Base-by-base conservation (phyloP, 2,888 invertebrate genomes). In the Watsonalla cultraria region DNA sequence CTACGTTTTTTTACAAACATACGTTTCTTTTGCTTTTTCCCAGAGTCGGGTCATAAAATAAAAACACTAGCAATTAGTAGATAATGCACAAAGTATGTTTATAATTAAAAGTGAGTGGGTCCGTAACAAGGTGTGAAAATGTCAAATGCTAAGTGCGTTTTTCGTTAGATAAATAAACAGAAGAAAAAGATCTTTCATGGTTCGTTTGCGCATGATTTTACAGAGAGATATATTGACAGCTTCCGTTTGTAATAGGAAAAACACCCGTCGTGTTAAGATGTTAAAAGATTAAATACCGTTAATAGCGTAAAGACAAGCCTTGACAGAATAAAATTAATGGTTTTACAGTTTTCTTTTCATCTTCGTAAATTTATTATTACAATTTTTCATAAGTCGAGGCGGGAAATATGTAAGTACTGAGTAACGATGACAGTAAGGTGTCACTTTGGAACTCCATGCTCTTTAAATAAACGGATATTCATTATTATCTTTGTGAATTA, bases 111-210 rank as follows among this genome's bases (percentile, higher is more conserved):
- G 11, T 11, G 35, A 48, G 48, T 48, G 48, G 48, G 37, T 37
- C 48, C 11, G 13, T 11, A 49, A 49, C 37, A 37, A 14, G 37
- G 15, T 37, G 33, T 48, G 37, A 51, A 54, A 58, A 60, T 68
- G 63, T 63, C 58, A 57, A 64, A 62, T 52, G 58, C 33, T 59
- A 54, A 56, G 60, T 61, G 55, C 51, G 47, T 56, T 61, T 57
- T 54, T 52, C 54, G 51, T 53, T 39, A 55, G 54, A 52, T 51
- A 55, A 60, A 63, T 54, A 70, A 64, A 66, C 56, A 58, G 45
- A 45, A 7, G 11, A 51, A 35, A 48, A 14, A 37, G 14, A 37
- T 11, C 15, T 49, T 14, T 49, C 37, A 35, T 34, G 13, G 48
- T 46, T 48, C 34, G 34, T n/a, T 48, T 35, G 6, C 11, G 9